Evolutionary conservation across 2,888 invertebrate genomes (phyloP).

Genomic region (Timema podura): DNA sequence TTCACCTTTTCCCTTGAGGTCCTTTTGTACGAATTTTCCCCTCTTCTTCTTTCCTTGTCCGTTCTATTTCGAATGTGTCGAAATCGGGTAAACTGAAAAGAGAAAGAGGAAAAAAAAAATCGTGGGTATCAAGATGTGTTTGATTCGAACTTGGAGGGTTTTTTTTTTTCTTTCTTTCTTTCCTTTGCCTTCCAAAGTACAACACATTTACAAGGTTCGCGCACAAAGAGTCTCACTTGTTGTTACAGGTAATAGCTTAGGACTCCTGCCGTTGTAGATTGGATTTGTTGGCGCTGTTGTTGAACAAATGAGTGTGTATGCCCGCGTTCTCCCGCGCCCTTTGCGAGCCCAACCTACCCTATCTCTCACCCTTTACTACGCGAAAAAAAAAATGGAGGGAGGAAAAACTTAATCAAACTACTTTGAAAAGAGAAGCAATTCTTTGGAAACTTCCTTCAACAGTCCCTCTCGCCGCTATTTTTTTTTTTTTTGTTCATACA

Average conservation of each 20-base stretch:
- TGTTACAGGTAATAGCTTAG: constrained; percentile 20
- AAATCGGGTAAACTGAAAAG: neutral
- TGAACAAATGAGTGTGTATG: constrained; percentile 47
- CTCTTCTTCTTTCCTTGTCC: too few relatives aligned
- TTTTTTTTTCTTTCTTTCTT: neutral
- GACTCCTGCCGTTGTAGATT: constrained; percentile 27
- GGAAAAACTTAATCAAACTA: constrained; percentile 13
- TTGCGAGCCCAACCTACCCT: neutral
- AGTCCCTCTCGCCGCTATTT: constrained; percentile 5
- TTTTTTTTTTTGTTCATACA: neutral
- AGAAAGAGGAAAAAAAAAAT: constrained; percentile 6
- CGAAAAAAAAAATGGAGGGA: too few relatives aligned
- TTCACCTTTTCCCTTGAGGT: too few relatives aligned
- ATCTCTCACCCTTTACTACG: too few relatives aligned
- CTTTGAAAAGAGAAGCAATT: constrained; percentile 11
- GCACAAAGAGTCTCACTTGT: constrained; percentile 24
- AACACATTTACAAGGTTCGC: constrained; percentile 30
- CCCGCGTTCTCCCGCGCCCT: constrained; percentile 14
- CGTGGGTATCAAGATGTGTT: constrained; percentile 23
- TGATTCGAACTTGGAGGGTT: constrained; percentile 17
- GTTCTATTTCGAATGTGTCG: too few relatives aligned
- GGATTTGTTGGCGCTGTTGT: constrained; percentile 50
- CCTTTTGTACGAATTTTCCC: too few relatives aligned
- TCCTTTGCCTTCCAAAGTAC: constrained; percentile 25
- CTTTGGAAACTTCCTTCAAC: constrained; percentile 10